phyloP scores from a whole-genome alignment of 2,888 invertebrate species.

The Coelinius sp. region DNA sequence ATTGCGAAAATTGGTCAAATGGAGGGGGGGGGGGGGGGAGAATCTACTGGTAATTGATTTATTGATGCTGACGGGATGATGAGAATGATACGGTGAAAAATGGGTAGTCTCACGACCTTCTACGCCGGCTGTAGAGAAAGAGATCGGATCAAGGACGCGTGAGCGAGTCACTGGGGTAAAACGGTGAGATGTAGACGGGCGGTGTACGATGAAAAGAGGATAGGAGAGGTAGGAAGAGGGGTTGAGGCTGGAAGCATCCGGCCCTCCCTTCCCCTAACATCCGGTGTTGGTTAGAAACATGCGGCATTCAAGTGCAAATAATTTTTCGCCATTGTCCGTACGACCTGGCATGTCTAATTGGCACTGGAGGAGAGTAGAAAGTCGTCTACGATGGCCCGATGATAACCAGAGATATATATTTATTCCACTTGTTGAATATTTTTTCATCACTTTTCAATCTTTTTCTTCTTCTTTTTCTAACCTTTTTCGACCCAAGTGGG shows the following conservation, averaged over 20 bases:
- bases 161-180: constrained; percentile 24
- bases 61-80: constrained; percentile 23
- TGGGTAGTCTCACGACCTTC: constrained; percentile 27
- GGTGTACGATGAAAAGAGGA: constrained; percentile 21
- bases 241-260: constrained; percentile 45
- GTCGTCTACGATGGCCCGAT: neutral
- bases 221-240: neutral
- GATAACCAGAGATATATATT: neutral
- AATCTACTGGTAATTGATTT: constrained; percentile 13
- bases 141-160: constrained; percentile 19
- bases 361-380: neutral
- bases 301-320: constrained; percentile 58
- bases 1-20: constrained; percentile 7
- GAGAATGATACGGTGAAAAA: constrained; percentile 31
- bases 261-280: constrained; percentile 39
- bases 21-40: neutral
- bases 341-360: constrained; percentile 44
- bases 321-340: constrained; percentile 56
- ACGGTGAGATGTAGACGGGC: neutral
- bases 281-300: constrained; percentile 38
- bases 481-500: constrained; percentile 10
- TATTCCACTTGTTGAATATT: neutral
- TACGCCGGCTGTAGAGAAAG: constrained; percentile 21
- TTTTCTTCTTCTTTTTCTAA: neutral
- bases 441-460: neutral